Percentiles rank a stretch among this genome's conserved stretches.
Conservation (phyloP, 2,888 invertebrate genomes). For the Zelleria hepariella region DNA sequence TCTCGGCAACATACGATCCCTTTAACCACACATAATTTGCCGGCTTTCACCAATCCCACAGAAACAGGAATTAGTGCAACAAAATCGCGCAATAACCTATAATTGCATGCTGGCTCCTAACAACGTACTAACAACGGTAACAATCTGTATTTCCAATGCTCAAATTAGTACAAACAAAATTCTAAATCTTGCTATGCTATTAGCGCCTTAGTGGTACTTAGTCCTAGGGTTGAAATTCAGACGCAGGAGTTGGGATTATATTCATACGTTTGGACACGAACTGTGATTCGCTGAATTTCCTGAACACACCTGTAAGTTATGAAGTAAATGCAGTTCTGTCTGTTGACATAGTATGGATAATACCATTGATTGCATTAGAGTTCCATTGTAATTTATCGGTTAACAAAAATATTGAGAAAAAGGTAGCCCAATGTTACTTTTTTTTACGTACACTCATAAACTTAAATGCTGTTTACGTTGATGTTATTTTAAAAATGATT, state of each 20-base stretch:
- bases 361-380: neutral
- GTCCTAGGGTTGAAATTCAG: neutral
- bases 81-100: neutral
- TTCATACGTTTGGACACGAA: slow-evolving; percentile 10
- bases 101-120: neutral
- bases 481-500: too few species aligned
- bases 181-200: neutral
- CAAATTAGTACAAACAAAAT: neutral
- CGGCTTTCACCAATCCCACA: neutral
- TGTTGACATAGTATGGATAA: neutral
- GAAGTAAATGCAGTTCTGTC: slow-evolving; percentile 4
- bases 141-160: neutral
- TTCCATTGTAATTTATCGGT: neutral
- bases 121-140: neutral
- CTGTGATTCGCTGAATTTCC: slow-evolving; percentile 18
- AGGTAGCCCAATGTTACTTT: too few species aligned
- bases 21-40: neutral
- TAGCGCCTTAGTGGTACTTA: too few species aligned
- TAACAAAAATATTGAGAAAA: neutral
- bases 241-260: neutral
- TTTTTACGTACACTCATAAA: too few species aligned
- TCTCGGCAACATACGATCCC: too few species aligned
- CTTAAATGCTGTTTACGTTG: too few species aligned
- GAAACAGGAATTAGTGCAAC: neutral
- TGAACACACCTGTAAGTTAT: slow-evolving; percentile 4